Evolutionary conservation across 2,888 invertebrate genomes (phyloP).

Genomic region (Lepidonotus clava): DNA sequence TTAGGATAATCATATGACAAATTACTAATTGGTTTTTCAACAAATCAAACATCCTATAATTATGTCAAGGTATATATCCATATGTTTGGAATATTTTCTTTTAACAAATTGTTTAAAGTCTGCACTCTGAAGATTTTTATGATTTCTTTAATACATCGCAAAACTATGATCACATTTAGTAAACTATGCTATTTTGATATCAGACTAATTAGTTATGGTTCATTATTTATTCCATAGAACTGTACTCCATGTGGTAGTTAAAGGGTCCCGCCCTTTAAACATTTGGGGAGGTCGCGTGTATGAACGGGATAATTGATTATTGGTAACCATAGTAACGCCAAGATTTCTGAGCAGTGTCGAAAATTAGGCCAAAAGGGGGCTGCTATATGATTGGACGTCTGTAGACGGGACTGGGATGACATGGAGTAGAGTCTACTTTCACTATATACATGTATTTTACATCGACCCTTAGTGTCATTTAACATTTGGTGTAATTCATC

Average conservation of each 20-base stretch:
- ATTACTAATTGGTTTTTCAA: no score
- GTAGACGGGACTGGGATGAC: background rate
- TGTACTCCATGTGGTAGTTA: slow-evolving; percentile 7
- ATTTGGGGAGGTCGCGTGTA: slow-evolving; percentile 31
- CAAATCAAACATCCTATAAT: background rate
- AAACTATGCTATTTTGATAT: background rate
- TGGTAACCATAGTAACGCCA: slow-evolving; percentile 49
- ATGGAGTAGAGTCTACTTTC: no score
- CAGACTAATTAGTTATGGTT: background rate
- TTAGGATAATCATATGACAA: no score
- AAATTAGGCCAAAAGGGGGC: slow-evolving; percentile 24
- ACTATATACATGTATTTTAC: no score
- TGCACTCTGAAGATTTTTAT: no score
- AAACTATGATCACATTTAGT: background rate
- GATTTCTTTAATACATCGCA: background rate
- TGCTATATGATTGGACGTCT: background rate
- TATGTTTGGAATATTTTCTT: background rate
- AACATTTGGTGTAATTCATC: no score
- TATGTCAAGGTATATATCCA: background rate
- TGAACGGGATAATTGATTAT: slow-evolving; percentile 33
- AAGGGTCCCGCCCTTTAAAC: background rate
- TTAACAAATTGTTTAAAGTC: no score
- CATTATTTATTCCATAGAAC: slow-evolving; percentile 12
- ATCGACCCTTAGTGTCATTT: no score
- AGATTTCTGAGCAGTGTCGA: slow-evolving; percentile 11